phyloP scores from a whole-genome alignment of 1,140 invertebrate species.

The Drosophila tristis region DNA sequence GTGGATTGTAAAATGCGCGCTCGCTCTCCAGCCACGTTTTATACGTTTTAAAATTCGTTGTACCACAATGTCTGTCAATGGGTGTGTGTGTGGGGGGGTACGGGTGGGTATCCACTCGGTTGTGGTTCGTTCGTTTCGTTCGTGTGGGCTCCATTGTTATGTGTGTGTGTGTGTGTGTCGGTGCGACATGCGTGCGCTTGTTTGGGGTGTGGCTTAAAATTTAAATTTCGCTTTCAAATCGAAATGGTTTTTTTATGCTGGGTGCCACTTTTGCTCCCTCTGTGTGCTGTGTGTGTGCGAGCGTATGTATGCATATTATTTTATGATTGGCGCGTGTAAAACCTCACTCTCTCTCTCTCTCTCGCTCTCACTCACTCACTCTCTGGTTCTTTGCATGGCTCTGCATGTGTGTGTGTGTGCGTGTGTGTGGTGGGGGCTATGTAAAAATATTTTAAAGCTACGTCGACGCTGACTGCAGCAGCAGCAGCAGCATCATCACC shows the following conservation, averaged over 20 bases:
- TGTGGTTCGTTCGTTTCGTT: conserved; percentile 62
- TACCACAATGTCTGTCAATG: conserved; percentile 46
- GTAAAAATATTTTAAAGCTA: conserved; percentile 82
- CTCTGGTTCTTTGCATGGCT: conserved; percentile 1
- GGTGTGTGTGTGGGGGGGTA: conserved; percentile 32
- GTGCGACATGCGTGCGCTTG: conserved; percentile 74
- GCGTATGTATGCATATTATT: conserved; percentile 79
- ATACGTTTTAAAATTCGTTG: conserved; percentile 77
- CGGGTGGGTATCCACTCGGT: conserved; percentile 34
- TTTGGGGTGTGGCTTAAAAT: conserved; percentile 83
- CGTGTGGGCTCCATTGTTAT: conserved; percentile 70
- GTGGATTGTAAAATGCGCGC: conserved; percentile 47
- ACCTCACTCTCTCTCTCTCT: not conserved
- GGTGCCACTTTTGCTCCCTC: conserved; percentile 43
- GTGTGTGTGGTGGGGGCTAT: conserved; percentile 52
- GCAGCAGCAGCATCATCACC: conserved; percentile 43
- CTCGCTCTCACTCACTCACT: no score
- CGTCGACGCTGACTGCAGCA: conserved; percentile 71
- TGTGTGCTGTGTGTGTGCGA: conserved; percentile 24
- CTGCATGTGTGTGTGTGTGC: conserved; percentile 26
- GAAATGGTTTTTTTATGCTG: conserved; percentile 76
- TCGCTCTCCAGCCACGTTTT: conserved; percentile 59
- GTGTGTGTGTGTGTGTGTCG: conserved; percentile 38
- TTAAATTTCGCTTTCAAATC: conserved; percentile 81
- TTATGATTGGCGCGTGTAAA: conserved; percentile 76